Percentiles rank a stretch among this genome's conserved stretches.
Evolutionary conservation across 1,140 invertebrate genomes (phyloP).

Genomic region (Camponotus vicinus): DNA sequence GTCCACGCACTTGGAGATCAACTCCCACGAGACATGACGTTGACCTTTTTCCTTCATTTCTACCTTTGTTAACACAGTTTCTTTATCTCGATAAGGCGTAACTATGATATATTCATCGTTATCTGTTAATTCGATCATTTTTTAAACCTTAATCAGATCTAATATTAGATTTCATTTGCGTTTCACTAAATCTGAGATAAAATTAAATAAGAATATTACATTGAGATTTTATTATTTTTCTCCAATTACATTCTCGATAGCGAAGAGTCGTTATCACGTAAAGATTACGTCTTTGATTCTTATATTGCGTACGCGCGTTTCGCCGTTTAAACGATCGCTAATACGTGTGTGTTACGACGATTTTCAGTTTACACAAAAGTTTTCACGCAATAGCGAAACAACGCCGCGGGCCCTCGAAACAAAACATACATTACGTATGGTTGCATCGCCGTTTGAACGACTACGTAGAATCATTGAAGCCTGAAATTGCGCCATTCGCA

Average conservation of each 20-base stretch:
- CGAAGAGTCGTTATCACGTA: neutral
- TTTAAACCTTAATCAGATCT: too few species aligned
- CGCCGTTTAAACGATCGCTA: conserved; percentile 20
- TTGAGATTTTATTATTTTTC: conserved; percentile 23
- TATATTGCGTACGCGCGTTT: conserved; percentile 11
- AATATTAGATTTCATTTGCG: too few species aligned
- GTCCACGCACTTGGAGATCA: conserved; percentile 26
- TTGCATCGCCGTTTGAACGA: conserved; percentile 18
- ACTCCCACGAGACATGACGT: conserved; percentile 20
- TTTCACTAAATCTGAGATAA: neutral
- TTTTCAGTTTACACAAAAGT: conserved; percentile 48
- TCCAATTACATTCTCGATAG: neutral
- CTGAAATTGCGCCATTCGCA: conserved; percentile 59
- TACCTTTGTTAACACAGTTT: neutral
- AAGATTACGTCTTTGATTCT: conserved; percentile 14
- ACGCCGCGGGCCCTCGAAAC: conserved; percentile 48
- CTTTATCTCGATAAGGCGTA: too few species aligned
- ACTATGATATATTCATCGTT: too few species aligned
- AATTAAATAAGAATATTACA: neutral
- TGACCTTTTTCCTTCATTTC: conserved; percentile 58
- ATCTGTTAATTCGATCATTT: too few species aligned
- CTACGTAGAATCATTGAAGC: conserved; percentile 45
- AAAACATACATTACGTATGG: neutral
- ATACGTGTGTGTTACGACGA: neutral
- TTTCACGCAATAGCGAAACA: conserved; percentile 34